These are phyloP conservation scores for Drosophila ercepeae DNA, from an alignment of 1,140 invertebrate species.

Conservation along the genomic window DNA sequence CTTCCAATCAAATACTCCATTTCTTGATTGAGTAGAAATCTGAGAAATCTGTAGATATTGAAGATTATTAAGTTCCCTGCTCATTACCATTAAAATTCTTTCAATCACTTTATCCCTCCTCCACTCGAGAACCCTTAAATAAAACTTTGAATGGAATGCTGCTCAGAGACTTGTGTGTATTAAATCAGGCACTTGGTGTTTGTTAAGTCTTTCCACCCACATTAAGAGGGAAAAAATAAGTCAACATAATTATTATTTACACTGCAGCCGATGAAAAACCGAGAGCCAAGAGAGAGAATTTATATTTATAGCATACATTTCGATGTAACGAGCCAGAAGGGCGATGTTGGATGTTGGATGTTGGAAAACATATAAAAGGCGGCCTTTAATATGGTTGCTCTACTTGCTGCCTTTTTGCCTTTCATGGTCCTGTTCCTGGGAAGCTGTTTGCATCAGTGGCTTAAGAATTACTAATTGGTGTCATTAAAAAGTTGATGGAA, in stretches of 20 bases:
- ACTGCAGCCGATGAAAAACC: constrained; percentile 25
- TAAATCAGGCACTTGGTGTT: constrained; percentile 32
- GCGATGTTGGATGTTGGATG: neutral
- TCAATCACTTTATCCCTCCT: too few species aligned
- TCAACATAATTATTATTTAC: constrained; percentile 79
- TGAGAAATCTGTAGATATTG: too few species aligned
- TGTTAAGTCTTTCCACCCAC: constrained; percentile 20
- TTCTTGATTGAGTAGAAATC: too few species aligned
- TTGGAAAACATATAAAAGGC: constrained; percentile 23
- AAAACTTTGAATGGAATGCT: neutral
- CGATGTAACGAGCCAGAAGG: constrained; percentile 59
- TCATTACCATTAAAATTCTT: too few species aligned
- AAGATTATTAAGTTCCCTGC: too few species aligned
- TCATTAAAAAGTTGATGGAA: constrained; percentile 68
- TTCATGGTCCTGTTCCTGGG: neutral
- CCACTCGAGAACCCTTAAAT: neutral
- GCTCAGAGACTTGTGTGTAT: constrained; percentile 6
- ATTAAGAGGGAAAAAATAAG: constrained; percentile 44
- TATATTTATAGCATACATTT: constrained; percentile 71
- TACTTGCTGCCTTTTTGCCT: constrained; percentile 6
- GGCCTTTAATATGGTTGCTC: constrained; percentile 29
- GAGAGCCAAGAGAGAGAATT: too few species aligned
- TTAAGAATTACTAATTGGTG: constrained; percentile 65
- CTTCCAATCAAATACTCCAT: too few species aligned
- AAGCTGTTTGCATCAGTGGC: constrained; percentile 15